These are phyloP conservation scores for Halcyon malimbica DNA, from an alignment of 2,113 vertebrate genomes.

Conservation along the genomic window DNA sequence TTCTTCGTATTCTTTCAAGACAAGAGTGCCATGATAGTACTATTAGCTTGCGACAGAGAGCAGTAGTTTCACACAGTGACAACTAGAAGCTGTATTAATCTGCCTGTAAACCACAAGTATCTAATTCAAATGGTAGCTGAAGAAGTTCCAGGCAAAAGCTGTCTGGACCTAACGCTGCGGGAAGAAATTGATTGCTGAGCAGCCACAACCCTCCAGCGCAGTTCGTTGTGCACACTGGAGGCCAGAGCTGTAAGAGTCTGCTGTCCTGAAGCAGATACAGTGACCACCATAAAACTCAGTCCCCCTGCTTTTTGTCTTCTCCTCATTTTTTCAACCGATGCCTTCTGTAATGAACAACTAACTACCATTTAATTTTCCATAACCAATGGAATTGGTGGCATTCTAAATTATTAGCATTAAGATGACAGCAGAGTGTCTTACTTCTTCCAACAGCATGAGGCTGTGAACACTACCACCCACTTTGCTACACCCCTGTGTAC, in stretches of 20 bases:
- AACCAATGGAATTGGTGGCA: neutral
- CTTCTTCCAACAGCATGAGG: neutral
- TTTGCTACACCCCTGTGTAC: neutral
- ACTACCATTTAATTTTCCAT: neutral
- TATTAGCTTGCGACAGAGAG: neutral
- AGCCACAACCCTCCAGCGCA: neutral
- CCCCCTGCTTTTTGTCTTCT: neutral
- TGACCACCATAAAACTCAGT: neutral
- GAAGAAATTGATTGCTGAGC: neutral
- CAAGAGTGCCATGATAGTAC: neutral
- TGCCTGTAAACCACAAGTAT: neutral
- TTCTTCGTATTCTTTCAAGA: constrained; percentile 88
- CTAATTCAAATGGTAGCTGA: neutral
- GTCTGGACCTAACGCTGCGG: neutral
- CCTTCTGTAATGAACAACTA: neutral
- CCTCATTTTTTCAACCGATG: neutral
- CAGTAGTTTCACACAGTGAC: neutral
- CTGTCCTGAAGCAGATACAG: neutral
- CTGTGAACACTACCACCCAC: neutral
- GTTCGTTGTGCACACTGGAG: neutral
- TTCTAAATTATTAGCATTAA: neutral
- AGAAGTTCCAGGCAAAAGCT: neutral
- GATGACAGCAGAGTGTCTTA: neutral
- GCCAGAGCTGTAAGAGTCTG: neutral
- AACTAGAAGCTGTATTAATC: neutral